Percentiles rank a stretch among this genome's conserved stretches.
These are phyloP conservation scores for Philhelius pedissequus DNA, from an alignment of 2,888 invertebrate genomes.

Conservation along the genomic window DNA sequence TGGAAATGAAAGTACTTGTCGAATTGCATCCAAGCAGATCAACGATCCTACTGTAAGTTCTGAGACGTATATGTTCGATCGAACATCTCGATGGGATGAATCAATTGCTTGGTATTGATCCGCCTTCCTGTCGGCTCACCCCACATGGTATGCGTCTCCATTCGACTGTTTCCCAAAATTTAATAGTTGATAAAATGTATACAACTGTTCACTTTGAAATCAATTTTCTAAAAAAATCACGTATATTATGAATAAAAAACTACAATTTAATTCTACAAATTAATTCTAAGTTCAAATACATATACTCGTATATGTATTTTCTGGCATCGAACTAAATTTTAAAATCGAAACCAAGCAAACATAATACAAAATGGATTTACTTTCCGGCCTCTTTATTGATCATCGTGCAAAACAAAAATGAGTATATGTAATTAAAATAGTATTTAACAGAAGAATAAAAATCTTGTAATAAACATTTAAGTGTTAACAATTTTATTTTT, in stretches of 20 bases:
- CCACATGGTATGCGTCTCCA: too few species aligned
- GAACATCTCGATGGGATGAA: too few species aligned
- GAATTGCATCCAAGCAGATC: too few species aligned
- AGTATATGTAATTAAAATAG: conserved; percentile 20
- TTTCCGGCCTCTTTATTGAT: conserved; percentile 23
- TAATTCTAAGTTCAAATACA: too few species aligned
- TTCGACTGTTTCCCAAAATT: too few species aligned
- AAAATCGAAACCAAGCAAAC: neutral
- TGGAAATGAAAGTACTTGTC: too few species aligned
- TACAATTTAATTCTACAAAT: conserved; percentile 4
- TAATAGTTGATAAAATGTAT: too few species aligned
- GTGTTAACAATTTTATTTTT: conserved; percentile 48
- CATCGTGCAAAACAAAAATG: conserved; percentile 35
- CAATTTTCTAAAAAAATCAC: conserved; percentile 21
- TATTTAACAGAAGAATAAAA: conserved; percentile 49
- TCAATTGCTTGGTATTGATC: too few species aligned
- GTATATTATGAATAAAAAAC: neutral
- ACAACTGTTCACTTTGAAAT: conserved; percentile 32
- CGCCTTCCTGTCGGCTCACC: too few species aligned
- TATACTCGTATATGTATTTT: too few species aligned
- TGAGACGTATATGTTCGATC: too few species aligned
- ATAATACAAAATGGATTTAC: neutral
- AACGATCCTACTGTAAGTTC: too few species aligned
- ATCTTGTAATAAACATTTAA: conserved; percentile 38
- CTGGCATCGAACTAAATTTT: conserved; percentile 11